A percentile compares a stretch with the other conserved stretches of the same genome.
Conservation (phyloP, 2,113 vertebrate species). For the Lepidothrix coronata region DNA sequence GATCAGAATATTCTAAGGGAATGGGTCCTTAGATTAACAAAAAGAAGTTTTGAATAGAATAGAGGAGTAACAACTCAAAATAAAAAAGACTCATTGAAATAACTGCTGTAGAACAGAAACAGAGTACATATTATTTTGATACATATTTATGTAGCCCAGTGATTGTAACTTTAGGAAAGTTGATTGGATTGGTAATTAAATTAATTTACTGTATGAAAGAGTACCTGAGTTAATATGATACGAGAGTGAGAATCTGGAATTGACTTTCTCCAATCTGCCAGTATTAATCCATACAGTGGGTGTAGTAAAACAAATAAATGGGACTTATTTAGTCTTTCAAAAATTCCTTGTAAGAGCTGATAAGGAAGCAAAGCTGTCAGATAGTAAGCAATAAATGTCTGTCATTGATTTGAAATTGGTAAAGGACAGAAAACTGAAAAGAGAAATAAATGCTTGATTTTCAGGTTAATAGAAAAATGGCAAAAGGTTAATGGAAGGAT, state of each 20-base stretch:
- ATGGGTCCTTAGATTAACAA: background rate
- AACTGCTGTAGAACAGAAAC: background rate
- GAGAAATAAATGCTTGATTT: background rate
- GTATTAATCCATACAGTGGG: background rate
- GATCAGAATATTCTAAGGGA: background rate
- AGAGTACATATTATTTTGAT: background rate
- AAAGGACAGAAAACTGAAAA: background rate
- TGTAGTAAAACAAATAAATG: background rate
- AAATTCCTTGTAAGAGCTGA: background rate
- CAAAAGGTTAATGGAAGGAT: conserved; percentile 39
- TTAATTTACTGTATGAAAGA: background rate
- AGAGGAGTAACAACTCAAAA: background rate
- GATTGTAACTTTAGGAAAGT: background rate
- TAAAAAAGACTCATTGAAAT: background rate
- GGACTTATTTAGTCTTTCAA: background rate
- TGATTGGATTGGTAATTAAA: background rate
- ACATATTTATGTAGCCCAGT: background rate
- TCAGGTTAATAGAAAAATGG: conserved; percentile 44
- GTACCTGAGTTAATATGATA: background rate
- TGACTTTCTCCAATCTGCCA: background rate
- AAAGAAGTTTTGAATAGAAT: background rate
- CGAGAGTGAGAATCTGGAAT: background rate
- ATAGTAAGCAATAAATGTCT: background rate
- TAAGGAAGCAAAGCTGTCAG: conserved; percentile 5
- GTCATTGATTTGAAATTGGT: background rate